Evolutionary conservation across 1,140 invertebrate genomes (phyloP), one percentile per base, ranked within the genome.

Genomic region (Hestina assimilis): DNA sequence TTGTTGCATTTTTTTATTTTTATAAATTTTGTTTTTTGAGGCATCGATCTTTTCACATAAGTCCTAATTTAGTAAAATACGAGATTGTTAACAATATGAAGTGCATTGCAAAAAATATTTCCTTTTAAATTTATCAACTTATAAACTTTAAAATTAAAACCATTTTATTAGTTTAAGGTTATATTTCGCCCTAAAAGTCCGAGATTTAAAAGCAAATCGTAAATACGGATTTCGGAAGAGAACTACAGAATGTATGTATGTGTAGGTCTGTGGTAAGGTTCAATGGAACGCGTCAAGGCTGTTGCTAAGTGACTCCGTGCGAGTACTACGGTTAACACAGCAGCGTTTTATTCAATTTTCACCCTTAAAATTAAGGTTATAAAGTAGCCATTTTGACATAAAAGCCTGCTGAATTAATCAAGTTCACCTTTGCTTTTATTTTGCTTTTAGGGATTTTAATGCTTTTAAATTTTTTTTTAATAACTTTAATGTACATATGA

Each of bases 221-320:
- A 33, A n/a, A n/a, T 33, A 31, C n/a, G 9, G 14, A 43, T 11
- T 43, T 54, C 14, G 40, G 28, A 31, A 17, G 17, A 46, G 11
- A 28, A 38, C 15, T 20, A 7, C 29, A 45, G 29, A 24, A 14
- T 33, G 23, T 26, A 31, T 43, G 23, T 42, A 51, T 12, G 29
- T 51, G 26, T 43, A 38, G 12, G 15, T 61, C 20, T 14, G 24
- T 41, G 17, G 50, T 26, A 47, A 60, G 59, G 66, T 69, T 69
- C 66, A 69, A 69, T 50, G 66, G 56, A 69, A 66, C 63, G 42
- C 38, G 51, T 59, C 66, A 69, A 69, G 66, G 66, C 61, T 69
- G 66, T 69, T 69, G 66, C 66, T 59, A 66, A 59, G 66, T 57
- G 56, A 42, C 45, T 50, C 46, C 52, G 26, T 29, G 38, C 53